phyloP scores from a whole-genome alignment of 2,797 vertebrate genomes.

The Enteromius thamalakanensis region DNA sequence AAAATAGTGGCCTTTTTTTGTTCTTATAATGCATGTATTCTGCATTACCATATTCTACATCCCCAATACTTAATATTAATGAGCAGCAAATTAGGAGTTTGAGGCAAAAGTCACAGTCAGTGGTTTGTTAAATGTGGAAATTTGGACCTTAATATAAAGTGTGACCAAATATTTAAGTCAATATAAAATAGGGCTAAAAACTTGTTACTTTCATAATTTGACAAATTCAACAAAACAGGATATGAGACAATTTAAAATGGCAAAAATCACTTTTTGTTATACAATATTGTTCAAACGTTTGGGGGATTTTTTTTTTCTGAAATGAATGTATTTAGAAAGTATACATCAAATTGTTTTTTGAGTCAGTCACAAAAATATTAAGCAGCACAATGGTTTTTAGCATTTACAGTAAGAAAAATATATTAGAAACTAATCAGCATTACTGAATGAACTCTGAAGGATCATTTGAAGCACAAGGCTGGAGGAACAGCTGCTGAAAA shows the following conservation, averaged over 20 bases:
- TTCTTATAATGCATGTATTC: background rate
- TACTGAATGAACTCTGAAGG: background rate
- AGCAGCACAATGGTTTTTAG: background rate
- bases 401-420: background rate
- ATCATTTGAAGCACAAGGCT: background rate
- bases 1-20: background rate
- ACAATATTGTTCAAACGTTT: background rate
- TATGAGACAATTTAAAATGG: background rate
- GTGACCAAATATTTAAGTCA: background rate
- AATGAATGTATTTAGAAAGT: background rate
- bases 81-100: background rate
- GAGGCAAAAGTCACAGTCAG: background rate
- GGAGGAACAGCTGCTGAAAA: background rate
- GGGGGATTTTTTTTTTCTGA: background rate
- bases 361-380: background rate
- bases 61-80: background rate
- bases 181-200: background rate
- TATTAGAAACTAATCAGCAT: background rate
- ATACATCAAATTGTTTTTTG: background rate
- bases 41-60: background rate
- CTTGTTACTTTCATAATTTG: background rate
- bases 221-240: background rate
- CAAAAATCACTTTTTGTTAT: background rate
- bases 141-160: background rate
- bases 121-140: background rate